Evolutionary conservation across 2,888 invertebrate species (phyloP), one percentile per base, ranked within the genome.

Genomic region (Aporophyla lueneburgensis): DNA sequence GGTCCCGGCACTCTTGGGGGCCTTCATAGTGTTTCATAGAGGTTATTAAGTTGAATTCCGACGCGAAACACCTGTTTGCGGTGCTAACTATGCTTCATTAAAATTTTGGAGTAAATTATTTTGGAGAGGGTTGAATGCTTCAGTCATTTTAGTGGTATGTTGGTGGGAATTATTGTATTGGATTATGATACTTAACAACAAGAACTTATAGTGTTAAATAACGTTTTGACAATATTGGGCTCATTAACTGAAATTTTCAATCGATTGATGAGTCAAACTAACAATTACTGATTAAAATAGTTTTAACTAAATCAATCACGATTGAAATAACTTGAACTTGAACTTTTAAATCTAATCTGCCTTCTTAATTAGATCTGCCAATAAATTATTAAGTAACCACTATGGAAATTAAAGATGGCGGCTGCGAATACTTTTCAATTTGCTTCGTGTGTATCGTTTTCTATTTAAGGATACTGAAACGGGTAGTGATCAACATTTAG

Each of bases 31-130:
- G 87, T 85, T 83, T 84, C 83, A 86, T 87, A 86, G 82, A 81
- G 86, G 90, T 86, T 91, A 89, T 90, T 89, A 90, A 89, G 89
- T 83, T 78, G 84, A 89, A 90, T 86, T 84, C 76, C 78, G 73
- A 84, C 65, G 78, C 67, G 78, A 79, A 87, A 87, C 89, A 88
- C 86, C 89, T 88, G 87, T 81, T 84, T 76, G 78, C 9, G 73
- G 72, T 43, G 33, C 43, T 70, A 67, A 79, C 72, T 81, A 74
- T 74, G 58, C 66, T 84, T 83, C 83, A 88, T 83, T 89, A 83
- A 71, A 73, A 83, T 77, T 86, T 73, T 56, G 59, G 61, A 68
- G 87, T 83, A 66, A 65, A 86, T 79, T 80, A 78, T 71, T 72
- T 67, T 58, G 54, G 53, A 71, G 43, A 72, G 21, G 43, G 33